These are phyloP conservation scores for Neopelma chrysocephalum DNA, from an alignment of 2,797 vertebrate species.

Conservation along the genomic window DNA sequence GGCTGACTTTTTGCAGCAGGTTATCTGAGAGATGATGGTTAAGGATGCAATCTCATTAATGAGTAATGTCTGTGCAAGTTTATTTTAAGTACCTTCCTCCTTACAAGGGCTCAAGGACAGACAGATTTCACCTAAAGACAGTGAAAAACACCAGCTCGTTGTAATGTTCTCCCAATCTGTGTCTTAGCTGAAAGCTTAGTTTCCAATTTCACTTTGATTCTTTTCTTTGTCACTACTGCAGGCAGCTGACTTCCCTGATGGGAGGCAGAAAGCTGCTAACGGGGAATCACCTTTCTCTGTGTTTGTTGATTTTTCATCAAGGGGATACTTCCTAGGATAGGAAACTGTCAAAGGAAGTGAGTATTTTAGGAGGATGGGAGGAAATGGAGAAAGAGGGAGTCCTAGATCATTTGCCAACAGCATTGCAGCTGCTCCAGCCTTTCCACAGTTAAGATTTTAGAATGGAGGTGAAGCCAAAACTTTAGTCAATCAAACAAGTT, in stretches of 20 bases:
- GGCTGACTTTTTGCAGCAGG: not conserved
- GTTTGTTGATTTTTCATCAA: not conserved
- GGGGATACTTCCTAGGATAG: not conserved
- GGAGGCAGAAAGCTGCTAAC: not conserved
- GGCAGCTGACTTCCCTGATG: not conserved
- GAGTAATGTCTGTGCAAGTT: not conserved
- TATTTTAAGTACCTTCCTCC: not conserved
- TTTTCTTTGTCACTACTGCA: not conserved
- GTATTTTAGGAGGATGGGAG: not conserved
- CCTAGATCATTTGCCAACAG: not conserved
- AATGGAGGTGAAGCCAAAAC: not conserved
- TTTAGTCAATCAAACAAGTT: not conserved
- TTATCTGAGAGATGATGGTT: not conserved
- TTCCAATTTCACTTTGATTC: not conserved
- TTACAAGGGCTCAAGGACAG: not conserved
- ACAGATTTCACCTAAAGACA: not conserved
- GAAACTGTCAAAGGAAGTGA: slow-evolving; percentile 20
- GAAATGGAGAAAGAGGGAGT: not conserved
- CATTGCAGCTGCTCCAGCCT: not conserved
- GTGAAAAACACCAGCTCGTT: not conserved
- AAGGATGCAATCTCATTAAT: not conserved
- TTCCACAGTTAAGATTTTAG: not conserved
- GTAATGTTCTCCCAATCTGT: not conserved
- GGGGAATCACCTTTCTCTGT: slow-evolving; percentile 4
- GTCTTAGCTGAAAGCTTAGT: not conserved